These are phyloP conservation scores for Mormyrus proboscirostris DNA, from an alignment of 2,797 vertebrate species.

Conservation along the genomic window DNA sequence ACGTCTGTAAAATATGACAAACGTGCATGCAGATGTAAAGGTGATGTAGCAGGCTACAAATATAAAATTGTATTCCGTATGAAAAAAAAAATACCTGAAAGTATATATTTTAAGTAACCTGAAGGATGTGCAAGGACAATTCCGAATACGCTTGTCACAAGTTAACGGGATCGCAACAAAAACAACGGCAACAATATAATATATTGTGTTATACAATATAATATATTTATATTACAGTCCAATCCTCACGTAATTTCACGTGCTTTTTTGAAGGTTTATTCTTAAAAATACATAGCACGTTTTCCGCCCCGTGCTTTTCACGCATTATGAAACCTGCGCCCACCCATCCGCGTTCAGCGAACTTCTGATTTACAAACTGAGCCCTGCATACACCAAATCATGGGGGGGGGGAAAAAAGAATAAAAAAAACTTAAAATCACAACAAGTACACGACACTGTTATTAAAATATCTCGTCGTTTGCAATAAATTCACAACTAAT, in stretches of 20 bases:
- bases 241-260: background rate
- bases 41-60: too few species aligned
- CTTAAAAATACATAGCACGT: background rate
- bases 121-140: background rate
- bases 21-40: too few species aligned
- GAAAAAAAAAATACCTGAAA: too few species aligned
- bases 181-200: background rate
- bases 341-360: background rate
- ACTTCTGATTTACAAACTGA: background rate
- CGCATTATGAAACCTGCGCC: background rate
- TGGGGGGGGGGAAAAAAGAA: background rate
- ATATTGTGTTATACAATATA: too few species aligned
- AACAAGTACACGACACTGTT: background rate
- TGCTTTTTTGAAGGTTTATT: background rate
- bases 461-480: background rate
- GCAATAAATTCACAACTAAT: background rate
- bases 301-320: background rate
- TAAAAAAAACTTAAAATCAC: background rate
- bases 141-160: background rate
- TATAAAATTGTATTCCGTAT: too few species aligned
- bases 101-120: too few species aligned
- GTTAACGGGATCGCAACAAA: background rate
- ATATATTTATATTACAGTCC: background rate
- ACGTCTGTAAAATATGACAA: too few species aligned
- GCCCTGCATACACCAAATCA: background rate